Conservation (phyloP, 2,888 invertebrate genomes). For the Drosophila bunnanda region DNA sequence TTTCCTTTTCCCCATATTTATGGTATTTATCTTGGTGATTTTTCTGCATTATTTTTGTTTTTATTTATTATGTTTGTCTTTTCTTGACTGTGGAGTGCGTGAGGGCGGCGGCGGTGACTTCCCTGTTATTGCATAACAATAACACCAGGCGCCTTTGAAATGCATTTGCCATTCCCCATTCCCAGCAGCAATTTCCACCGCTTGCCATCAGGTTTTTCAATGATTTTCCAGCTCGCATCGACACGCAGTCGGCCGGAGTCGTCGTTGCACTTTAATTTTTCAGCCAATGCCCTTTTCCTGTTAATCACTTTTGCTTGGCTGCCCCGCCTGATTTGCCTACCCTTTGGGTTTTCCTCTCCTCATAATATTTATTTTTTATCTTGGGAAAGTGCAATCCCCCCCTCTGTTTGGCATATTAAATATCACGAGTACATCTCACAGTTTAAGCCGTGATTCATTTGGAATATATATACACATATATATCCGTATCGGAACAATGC, state of each 20-base stretch:
- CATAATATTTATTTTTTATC: conserved; percentile 22
- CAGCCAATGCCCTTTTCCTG: conserved; percentile 35
- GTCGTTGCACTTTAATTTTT: conserved; percentile 13
- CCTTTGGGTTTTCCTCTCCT: not conserved
- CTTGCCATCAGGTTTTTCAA: conserved; percentile 3
- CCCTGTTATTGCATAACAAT: conserved; percentile 39
- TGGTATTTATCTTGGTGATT: conserved; percentile 11
- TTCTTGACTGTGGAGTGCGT: conserved; percentile 26
- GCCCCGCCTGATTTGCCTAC: not conserved
- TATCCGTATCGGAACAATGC: too few relatives aligned
- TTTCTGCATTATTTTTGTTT: conserved; percentile 4
- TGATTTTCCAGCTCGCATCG: conserved; percentile 10
- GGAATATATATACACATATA: not conserved
- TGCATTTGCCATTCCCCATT: conserved; percentile 26
- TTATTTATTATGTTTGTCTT: not conserved
- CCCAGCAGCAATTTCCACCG: conserved; percentile 15
- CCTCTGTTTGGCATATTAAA: conserved; percentile 2
- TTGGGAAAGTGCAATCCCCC: conserved; percentile 47
- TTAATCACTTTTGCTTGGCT: conserved; percentile 8
- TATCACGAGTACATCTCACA: conserved; percentile 14
- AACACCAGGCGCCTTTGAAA: conserved; percentile 19
- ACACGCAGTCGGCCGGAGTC: conserved; percentile 28
- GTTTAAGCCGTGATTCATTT: not conserved
- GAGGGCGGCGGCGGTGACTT: conserved; percentile 37
- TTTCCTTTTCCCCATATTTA: conserved; percentile 9